These are phyloP conservation scores for Halcyon senegalensis DNA, from an alignment of 2,113 vertebrate species.

Conservation along the genomic window DNA sequence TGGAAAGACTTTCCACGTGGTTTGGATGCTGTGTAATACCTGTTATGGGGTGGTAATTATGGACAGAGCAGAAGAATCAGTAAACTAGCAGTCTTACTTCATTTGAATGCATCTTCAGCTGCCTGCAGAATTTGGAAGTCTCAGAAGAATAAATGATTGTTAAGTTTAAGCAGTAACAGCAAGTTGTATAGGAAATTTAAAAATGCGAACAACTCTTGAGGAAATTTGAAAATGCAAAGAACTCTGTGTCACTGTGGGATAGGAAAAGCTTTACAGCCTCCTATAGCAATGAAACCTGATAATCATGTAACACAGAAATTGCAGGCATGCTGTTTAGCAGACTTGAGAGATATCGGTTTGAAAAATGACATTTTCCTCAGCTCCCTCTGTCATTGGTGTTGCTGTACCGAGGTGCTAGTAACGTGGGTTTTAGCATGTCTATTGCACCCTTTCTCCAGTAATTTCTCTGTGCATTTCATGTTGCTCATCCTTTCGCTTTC, in stretches of 20 bases:
- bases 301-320: not conserved
- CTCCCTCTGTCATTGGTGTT: not conserved
- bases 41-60: not conserved
- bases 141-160: not conserved
- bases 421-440: not conserved
- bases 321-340: not conserved
- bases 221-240: not conserved
- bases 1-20: not conserved
- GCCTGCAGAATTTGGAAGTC: not conserved
- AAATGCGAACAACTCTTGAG: not conserved
- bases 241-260: not conserved
- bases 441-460: not conserved
- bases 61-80: not conserved
- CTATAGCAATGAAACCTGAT: not conserved
- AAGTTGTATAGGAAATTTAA: not conserved
- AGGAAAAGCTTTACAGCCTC: not conserved
- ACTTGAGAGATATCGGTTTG: not conserved
- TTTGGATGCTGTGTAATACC: not conserved
- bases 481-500: not conserved
- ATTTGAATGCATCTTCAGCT: not conserved
- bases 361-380: not conserved
- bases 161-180: not conserved
- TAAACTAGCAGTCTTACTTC: not conserved
- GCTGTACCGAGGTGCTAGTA: not conserved
- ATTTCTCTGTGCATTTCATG: not conserved